phyloP scores from a whole-genome alignment of 1,140 invertebrate species.

The Drosophila ohnishii region DNA sequence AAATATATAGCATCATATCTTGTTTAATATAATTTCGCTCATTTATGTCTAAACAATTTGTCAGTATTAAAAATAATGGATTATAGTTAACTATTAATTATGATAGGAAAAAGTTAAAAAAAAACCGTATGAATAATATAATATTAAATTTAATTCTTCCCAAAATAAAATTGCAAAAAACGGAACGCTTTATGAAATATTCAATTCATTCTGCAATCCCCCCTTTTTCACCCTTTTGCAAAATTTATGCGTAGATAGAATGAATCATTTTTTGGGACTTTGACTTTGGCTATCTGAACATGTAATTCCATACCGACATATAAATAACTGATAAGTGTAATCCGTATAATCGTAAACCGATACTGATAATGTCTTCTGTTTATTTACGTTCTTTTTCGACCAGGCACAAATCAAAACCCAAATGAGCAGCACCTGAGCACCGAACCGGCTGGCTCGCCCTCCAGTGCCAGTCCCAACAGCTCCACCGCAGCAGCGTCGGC shows the following conservation, averaged over 20 bases:
- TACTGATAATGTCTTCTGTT: slow-evolving; percentile 29
- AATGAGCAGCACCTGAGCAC: slow-evolving; percentile 74
- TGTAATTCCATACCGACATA: slow-evolving; percentile 19
- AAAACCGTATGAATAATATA: not conserved
- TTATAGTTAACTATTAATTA: not conserved
- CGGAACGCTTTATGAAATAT: too few relatives aligned
- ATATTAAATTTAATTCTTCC: too few relatives aligned
- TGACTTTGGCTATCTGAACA: slow-evolving; percentile 12
- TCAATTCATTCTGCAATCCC: not conserved
- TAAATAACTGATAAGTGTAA: slow-evolving; percentile 43
- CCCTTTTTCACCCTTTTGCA: not conserved
- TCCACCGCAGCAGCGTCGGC: slow-evolving; percentile 14
- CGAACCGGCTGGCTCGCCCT: slow-evolving; percentile 54
- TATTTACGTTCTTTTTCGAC: slow-evolving; percentile 16
- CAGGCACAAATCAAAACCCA: slow-evolving; percentile 78
- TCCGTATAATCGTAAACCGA: slow-evolving; percentile 28
- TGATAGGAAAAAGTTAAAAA: not conserved
- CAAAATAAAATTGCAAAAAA: not conserved
- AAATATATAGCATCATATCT: not conserved
- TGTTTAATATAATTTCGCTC: not conserved
- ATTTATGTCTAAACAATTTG: not conserved
- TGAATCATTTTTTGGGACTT: slow-evolving; percentile 40
- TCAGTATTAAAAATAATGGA: not conserved
- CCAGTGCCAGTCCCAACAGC: slow-evolving; percentile 43
- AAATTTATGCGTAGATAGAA: slow-evolving; percentile 2